Evolutionary conservation across 2,888 invertebrate species (phyloP).

Genomic region (Eupithecia subumbrata): DNA sequence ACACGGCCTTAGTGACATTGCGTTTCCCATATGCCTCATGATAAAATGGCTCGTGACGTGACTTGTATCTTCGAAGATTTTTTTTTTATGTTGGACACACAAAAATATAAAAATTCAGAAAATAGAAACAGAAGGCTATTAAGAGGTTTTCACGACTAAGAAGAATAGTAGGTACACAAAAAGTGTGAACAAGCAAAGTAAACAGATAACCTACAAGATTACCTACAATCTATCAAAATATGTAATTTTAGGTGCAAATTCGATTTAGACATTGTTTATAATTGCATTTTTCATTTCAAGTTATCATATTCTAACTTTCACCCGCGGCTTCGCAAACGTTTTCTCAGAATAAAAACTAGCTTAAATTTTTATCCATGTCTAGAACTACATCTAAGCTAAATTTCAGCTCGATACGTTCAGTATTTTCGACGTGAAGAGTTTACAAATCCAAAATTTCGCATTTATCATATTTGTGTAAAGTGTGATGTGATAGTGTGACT

Average conservation of each 20-base stretch:
- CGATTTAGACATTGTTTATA: background rate
- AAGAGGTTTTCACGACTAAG: too few species aligned
- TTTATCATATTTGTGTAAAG: background rate
- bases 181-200: too few species aligned
- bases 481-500: too few species aligned
- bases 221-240: too few species aligned
- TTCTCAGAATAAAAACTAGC: too few species aligned
- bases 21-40: constrained; percentile 63
- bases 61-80: background rate
- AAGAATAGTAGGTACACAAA: too few species aligned
- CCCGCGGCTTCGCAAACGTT: background rate
- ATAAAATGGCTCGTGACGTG: constrained; percentile 43
- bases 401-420: background rate
- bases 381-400: background rate
- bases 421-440: background rate
- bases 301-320: too few species aligned
- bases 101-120: too few species aligned
- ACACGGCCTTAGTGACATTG: constrained; percentile 68
- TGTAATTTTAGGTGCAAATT: too few species aligned
- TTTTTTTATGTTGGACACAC: too few species aligned
- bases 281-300: background rate
- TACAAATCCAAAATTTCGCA: background rate
- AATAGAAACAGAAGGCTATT: too few species aligned
- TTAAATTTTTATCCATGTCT: background rate
- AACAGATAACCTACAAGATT: too few species aligned